phyloP scores from a whole-genome alignment of 1,140 invertebrate species.

The Drosophila triauraria region DNA sequence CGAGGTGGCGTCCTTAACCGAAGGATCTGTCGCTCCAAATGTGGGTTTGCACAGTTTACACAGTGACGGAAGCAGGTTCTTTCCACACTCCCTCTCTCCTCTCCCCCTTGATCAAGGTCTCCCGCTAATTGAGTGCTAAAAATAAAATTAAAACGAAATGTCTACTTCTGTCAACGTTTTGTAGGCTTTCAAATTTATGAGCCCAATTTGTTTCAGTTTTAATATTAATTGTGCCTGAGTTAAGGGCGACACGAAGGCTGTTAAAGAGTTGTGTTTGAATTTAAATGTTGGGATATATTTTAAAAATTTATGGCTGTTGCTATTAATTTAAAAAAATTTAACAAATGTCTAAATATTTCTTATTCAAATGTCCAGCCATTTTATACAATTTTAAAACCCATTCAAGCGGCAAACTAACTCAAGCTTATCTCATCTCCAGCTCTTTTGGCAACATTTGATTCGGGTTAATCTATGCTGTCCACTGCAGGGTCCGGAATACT shows the following conservation, averaged over 20 bases:
- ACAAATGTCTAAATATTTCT: not conserved
- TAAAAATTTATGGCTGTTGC: not conserved
- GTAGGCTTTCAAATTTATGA: constrained; percentile 24
- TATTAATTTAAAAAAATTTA: not conserved
- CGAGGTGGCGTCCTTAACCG: constrained; percentile 32
- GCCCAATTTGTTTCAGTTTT: constrained; percentile 15
- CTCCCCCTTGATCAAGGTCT: constrained; percentile 31
- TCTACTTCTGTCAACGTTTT: constrained; percentile 23
- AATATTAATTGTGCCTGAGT: constrained; percentile 24
- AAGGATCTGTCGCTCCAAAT: constrained; percentile 19
- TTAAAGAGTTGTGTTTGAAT: not conserved
- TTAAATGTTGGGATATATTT: too few relatives aligned
- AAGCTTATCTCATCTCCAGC: constrained; percentile 26
- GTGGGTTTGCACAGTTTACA: constrained; percentile 1
- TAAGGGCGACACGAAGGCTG: not conserved
- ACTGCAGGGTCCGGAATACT: constrained; percentile 20
- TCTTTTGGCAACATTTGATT: constrained; percentile 34
- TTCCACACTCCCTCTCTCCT: not conserved
- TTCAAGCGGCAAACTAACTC: constrained; percentile 21
- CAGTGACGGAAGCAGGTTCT: too few relatives aligned
- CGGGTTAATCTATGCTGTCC: constrained; percentile 51
- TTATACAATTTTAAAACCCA: constrained; percentile 11
- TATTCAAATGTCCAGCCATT: constrained; percentile 1
- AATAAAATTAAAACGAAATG: constrained; percentile 35
- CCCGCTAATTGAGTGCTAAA: constrained; percentile 42